Percentiles rank a stretch among this genome's conserved stretches.
Evolutionary conservation across 2,888 invertebrate genomes (phyloP).

Genomic region (Steinernema scapterisci): DNA sequence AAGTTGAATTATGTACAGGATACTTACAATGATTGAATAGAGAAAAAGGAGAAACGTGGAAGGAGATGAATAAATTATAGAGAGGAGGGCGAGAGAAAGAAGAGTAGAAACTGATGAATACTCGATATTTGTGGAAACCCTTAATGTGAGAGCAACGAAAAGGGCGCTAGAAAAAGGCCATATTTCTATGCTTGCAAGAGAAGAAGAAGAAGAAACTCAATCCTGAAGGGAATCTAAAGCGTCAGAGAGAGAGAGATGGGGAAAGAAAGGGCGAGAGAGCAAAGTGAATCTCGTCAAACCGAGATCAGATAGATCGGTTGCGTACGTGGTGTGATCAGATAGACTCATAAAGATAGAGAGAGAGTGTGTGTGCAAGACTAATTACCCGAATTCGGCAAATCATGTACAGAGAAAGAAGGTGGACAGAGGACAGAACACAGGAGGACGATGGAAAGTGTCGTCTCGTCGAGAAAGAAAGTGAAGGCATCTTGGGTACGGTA

Average conservation of each 20-base stretch:
- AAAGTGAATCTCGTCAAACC: conserved; percentile 25
- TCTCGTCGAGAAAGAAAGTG: neutral
- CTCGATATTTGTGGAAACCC: conserved; percentile 30
- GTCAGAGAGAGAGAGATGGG: neutral
- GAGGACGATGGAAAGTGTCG: neutral
- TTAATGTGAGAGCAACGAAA: conserved; percentile 31
- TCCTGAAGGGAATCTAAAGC: neutral
- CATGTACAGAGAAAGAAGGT: conserved; percentile 1
- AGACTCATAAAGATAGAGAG: too few relatives aligned
- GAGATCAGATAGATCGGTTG: conserved; percentile 22
- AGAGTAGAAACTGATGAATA: conserved; percentile 11
- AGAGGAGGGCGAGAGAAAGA: conserved; percentile 1
- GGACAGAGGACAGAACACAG: neutral
- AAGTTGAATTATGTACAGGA: conserved; percentile 13
- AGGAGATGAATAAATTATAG: conserved; percentile 20
- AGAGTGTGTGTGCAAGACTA: conserved; percentile 7
- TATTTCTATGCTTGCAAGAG: conserved; percentile 22
- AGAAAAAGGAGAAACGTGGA: conserved; percentile 22
- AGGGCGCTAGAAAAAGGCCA: neutral
- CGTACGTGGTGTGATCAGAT: neutral
- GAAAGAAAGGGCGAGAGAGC: neutral
- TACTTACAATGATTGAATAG: conserved; percentile 16
- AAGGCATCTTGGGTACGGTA: neutral
- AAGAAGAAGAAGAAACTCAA: neutral
- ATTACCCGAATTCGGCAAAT: conserved; percentile 27